These are phyloP conservation scores for Glaucopsyche alexis DNA, from an alignment of 2,888 invertebrate species.

Conservation along the genomic window DNA sequence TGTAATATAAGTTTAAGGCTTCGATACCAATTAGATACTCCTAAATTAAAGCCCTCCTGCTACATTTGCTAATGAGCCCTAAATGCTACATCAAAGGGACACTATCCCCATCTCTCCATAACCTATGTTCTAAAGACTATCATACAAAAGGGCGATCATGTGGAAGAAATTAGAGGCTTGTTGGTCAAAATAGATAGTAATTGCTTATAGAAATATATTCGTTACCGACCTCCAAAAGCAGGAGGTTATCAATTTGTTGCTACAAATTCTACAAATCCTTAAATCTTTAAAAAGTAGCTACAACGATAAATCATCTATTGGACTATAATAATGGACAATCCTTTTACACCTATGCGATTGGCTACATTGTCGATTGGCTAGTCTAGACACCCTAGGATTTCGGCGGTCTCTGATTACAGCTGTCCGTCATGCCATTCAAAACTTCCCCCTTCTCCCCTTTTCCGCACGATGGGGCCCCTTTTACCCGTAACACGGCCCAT, in stretches of 20 bases:
- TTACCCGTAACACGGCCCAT: background rate
- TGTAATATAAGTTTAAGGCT: too few relatives aligned
- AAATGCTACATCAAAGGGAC: background rate
- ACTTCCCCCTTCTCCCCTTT: background rate
- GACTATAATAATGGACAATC: background rate
- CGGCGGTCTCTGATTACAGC: conserved; percentile 10
- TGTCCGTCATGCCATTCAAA: conserved; percentile 24
- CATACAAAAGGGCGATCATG: background rate
- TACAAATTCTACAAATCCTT: too few relatives aligned
- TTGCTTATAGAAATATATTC: background rate
- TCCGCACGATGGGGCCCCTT: background rate
- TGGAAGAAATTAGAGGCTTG: background rate
- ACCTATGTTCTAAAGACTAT: background rate
- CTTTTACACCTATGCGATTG: background rate
- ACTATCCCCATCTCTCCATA: background rate
- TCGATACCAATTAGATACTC: too few relatives aligned
- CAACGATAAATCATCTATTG: background rate
- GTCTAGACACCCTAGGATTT: conserved; percentile 23
- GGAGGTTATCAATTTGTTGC: too few relatives aligned
- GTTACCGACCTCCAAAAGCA: too few relatives aligned
- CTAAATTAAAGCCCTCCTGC: background rate
- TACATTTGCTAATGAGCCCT: background rate
- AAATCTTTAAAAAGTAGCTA: too few relatives aligned
- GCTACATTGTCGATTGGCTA: background rate
- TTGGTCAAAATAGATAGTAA: background rate